A percentile compares a stretch with the other conserved stretches of the same genome.
These are phyloP conservation scores for Ardeotis arabs DNA, from an alignment of 2,113 vertebrate genomes.

Conservation along the genomic window DNA sequence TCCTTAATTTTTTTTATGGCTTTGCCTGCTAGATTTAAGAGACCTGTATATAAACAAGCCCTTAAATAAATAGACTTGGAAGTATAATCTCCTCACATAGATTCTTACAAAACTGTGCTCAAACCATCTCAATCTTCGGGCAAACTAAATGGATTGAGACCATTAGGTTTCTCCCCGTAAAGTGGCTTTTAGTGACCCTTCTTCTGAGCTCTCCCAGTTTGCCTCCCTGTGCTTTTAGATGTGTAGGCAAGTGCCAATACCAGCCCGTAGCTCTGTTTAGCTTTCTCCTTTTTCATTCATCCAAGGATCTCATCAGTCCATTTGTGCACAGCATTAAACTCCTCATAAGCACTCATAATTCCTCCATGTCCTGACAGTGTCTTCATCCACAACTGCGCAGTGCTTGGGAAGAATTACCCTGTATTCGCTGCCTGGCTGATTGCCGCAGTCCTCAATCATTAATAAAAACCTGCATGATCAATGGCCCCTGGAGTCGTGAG, in stretches of 20 bases:
- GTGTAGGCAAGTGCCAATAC: background rate
- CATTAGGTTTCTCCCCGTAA: background rate
- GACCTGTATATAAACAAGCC: constrained; percentile 17
- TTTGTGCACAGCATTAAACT: constrained; percentile 37
- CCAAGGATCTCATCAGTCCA: background rate
- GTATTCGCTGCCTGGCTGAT: constrained; percentile 9
- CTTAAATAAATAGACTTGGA: constrained; percentile 53
- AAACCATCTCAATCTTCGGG: constrained; percentile 34
- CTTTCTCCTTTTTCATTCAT: background rate
- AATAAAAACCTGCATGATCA: background rate
- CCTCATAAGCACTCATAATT: constrained; percentile 9
- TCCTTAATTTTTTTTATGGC: constrained; percentile 46
- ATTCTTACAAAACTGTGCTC: constrained; percentile 14
- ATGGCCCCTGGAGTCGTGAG: background rate
- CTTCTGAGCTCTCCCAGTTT: background rate
- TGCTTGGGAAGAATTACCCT: background rate
- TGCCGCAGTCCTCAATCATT: background rate
- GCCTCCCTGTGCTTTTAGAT: constrained; percentile 2
- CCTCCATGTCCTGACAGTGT: background rate
- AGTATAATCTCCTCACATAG: background rate
- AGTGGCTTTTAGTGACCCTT: constrained; percentile 42
- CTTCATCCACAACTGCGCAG: background rate
- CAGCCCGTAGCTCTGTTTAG: background rate
- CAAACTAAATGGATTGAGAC: constrained; percentile 15
- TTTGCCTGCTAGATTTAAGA: constrained; percentile 33